Percentiles rank a stretch among this genome's conserved stretches.
These are phyloP conservation scores for Drosophila rhopaloa DNA, from an alignment of 1,140 invertebrate species.

Conservation along the genomic window DNA sequence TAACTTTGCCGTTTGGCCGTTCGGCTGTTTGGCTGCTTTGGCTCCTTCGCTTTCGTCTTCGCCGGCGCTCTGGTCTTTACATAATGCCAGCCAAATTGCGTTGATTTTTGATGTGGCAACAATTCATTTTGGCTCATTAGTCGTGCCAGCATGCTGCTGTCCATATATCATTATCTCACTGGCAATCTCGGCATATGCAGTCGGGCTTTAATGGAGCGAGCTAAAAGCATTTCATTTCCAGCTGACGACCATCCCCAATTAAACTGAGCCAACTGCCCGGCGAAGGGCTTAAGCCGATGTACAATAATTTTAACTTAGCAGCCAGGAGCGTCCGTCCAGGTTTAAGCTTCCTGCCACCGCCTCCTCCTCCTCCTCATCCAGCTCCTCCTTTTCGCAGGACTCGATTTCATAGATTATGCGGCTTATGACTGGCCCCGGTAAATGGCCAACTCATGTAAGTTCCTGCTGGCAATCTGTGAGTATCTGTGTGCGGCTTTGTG, in stretches of 20 bases:
- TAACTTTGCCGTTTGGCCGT: conserved; percentile 59
- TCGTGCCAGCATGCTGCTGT: conserved; percentile 65
- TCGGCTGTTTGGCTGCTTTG: too few relatives aligned
- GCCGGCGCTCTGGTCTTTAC: conserved; percentile 54
- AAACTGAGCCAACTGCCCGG: conserved; percentile 33
- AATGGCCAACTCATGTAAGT: conserved; percentile 55
- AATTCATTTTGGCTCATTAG: conserved; percentile 82
- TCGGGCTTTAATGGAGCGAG: conserved; percentile 54
- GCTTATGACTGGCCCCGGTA: conserved; percentile 56
- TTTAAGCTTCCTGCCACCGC: conserved; percentile 22
- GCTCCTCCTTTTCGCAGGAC: conserved; percentile 9
- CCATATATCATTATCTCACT: conserved; percentile 73
- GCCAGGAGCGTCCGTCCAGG: conserved; percentile 38
- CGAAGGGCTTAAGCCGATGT: conserved; percentile 57
- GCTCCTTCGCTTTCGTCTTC: background rate
- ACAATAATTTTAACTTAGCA: conserved; percentile 64
- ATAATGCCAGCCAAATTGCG: conserved; percentile 79
- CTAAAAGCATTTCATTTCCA: conserved; percentile 51
- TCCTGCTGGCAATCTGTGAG: conserved; percentile 32
- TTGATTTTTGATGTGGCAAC: conserved; percentile 81
- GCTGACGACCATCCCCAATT: conserved; percentile 29
- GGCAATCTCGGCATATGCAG: conserved; percentile 53
- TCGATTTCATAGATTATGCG: conserved; percentile 65
- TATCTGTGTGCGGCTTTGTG: conserved; percentile 3
- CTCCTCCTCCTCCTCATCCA: too few relatives aligned